Conservation (phyloP, 2,113 vertebrate species). For the Vidua chalybeata region DNA sequence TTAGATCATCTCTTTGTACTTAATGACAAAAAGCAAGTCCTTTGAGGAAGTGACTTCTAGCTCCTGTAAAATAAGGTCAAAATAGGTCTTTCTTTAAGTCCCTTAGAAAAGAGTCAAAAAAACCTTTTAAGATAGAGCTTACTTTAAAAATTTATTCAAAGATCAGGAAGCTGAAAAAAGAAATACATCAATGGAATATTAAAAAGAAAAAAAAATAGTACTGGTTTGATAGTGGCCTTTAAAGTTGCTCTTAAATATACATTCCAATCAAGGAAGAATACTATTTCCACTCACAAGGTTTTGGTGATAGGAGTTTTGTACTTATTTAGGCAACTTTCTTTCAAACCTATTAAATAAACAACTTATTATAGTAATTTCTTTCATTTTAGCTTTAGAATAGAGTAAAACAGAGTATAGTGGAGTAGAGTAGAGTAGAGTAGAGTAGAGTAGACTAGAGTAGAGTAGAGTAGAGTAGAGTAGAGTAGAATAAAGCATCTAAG, state of each 20-base stretch:
- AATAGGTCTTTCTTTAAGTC: not conserved
- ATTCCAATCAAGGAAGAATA: not conserved
- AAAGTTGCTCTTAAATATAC: not conserved
- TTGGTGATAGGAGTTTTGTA: not conserved
- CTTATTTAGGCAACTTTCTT: not conserved
- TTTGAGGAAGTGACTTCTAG: constrained; percentile 27
- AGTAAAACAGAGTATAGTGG: not conserved
- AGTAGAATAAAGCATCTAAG: not conserved
- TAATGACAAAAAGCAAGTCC: constrained; percentile 44
- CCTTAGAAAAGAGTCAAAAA: not conserved
- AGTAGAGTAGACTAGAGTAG: too few species aligned
- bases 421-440: not conserved
- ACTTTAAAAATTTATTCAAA: not conserved
- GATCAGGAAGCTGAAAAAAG: not conserved
- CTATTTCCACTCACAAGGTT: not conserved
- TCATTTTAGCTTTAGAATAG: not conserved
- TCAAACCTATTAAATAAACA: not conserved
- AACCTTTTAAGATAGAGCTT: not conserved
- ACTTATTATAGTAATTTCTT: not conserved
- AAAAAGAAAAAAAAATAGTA: not conserved
- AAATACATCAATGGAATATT: fast-evolving
- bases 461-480: not conserved
- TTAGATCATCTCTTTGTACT: constrained; percentile 26
- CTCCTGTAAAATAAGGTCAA: constrained; percentile 4
- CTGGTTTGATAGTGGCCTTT: not conserved